Base-by-base conservation (phyloP, 2,797 vertebrate genomes). In the Sylvilagus floridanus region DNA sequence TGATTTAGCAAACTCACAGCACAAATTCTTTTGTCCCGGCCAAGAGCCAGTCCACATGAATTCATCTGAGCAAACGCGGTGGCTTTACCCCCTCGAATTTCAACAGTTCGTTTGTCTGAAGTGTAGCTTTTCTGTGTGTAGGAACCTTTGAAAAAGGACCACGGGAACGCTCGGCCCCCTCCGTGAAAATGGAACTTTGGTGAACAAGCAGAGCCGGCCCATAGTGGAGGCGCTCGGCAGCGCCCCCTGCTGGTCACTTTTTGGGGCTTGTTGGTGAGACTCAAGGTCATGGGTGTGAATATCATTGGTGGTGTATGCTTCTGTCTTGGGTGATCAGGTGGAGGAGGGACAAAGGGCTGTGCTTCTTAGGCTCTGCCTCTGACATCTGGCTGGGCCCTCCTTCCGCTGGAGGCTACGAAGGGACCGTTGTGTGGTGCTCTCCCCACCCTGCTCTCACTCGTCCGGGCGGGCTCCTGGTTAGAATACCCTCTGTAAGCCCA, bases 101-200 rank as follows among this genome's bases (percentile, higher is more conserved):
- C 60, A 91, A 88, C 57, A 21, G 37, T 71, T 37, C 30, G 9
- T 50, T 82, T 73, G 32, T 47, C 62, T 52, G 68, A 47, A n/a
- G 17, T 47, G 47, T 32, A 60, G 77, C 7, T 7, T 52, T 69
- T 35, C 19, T 30, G 24, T 65, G 26, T 71, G 28, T n/a, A 68
- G 30, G 77, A 57, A 88, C 42, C 21, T 69, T 89, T 92, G 60
- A n/a, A 65, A 37, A 95, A 75, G 63, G 21, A 78, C 37, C 26
- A 26, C 81, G 63, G 11, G 60, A 76, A 22, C 47, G 32, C 73
- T 77, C 50, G 10, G n/a, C 7, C 28, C 47, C 69, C 54, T 11
- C 1, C 0, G 42, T 0, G 1, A 8, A 14, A 4, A 26, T 2
- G 11, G 17, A 32, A 30, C 22, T 26, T 47, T 5, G 7, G 30